Evolutionary conservation across 2,797 vertebrate genomes (phyloP).

Genomic region (Nannoperca obscura): DNA sequence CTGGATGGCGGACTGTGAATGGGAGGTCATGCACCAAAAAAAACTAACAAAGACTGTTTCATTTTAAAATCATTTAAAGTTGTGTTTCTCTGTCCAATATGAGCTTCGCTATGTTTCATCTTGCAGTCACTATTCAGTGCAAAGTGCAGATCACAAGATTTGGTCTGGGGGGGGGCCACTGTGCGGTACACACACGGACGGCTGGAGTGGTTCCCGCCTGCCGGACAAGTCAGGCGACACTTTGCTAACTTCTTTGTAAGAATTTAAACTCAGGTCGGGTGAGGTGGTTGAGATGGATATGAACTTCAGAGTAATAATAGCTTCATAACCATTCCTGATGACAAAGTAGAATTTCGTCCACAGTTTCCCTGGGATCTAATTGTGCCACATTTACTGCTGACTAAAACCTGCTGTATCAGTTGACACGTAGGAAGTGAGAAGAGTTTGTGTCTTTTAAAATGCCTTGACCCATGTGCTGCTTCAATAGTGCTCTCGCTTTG

Average conservation of each 20-base stretch:
- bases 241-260: constrained; percentile 8
- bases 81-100: background rate
- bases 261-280: constrained; percentile 61
- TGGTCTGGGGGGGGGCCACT: background rate
- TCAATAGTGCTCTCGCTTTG: constrained; percentile 22
- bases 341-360: constrained; percentile 38
- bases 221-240: background rate
- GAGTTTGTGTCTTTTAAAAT: constrained; percentile 29
- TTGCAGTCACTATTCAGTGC: constrained; percentile 3
- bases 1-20: background rate
- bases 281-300: constrained; percentile 14
- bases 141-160: constrained; percentile 5
- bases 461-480: constrained; percentile 33
- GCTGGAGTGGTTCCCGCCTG: background rate
- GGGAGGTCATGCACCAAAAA: constrained; percentile 27
- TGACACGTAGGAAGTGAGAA: constrained; percentile 5
- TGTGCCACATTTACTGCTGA: constrained; percentile 47
- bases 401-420: constrained; percentile 18
- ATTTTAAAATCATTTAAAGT: background rate
- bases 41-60: background rate
- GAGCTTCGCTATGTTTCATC: constrained; percentile 1
- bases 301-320: constrained; percentile 41
- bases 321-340: constrained; percentile 57
- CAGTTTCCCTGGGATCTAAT: constrained; percentile 35
- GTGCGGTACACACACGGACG: background rate